Percentiles rank a stretch among this genome's conserved stretches.
Evolutionary conservation across 2,113 vertebrate genomes (phyloP).

Genomic region (Hippotragus niger): DNA sequence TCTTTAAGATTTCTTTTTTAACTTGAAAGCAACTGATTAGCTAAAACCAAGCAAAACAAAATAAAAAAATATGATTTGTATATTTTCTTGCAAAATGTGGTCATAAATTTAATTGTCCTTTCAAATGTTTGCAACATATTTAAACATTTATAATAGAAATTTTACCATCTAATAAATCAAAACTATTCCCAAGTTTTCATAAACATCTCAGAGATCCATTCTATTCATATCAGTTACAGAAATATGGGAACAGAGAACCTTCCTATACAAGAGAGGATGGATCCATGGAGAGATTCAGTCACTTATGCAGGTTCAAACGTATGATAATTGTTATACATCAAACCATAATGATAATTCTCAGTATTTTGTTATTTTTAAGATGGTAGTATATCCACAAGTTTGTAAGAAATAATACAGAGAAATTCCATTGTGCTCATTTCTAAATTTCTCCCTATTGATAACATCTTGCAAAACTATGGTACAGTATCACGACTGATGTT

Average conservation of each 20-base stretch:
- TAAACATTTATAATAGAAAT: not conserved
- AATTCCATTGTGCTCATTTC: not conserved
- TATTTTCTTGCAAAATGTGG: not conserved
- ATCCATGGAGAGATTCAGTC: not conserved
- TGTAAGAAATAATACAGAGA: not conserved
- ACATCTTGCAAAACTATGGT: not conserved
- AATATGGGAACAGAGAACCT: not conserved
- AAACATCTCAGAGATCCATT: not conserved
- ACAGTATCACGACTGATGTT: not conserved
- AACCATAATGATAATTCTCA: not conserved
- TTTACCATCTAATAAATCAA: not conserved
- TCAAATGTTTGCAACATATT: not conserved
- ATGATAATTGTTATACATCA: not conserved
- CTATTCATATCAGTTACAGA: not conserved
- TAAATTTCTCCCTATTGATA: not conserved
- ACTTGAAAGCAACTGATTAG: not conserved
- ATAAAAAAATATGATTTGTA: not conserved
- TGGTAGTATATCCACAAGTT: not conserved
- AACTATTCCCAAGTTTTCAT: not conserved
- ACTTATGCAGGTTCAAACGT: not conserved
- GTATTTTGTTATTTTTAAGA: not conserved
- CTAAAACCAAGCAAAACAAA: not conserved
- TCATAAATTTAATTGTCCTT: not conserved
- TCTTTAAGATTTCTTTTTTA: not conserved
- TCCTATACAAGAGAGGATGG: not conserved